phyloP scores from a whole-genome alignment of 2,888 invertebrate genomes.

The Aplocera efformata region DNA sequence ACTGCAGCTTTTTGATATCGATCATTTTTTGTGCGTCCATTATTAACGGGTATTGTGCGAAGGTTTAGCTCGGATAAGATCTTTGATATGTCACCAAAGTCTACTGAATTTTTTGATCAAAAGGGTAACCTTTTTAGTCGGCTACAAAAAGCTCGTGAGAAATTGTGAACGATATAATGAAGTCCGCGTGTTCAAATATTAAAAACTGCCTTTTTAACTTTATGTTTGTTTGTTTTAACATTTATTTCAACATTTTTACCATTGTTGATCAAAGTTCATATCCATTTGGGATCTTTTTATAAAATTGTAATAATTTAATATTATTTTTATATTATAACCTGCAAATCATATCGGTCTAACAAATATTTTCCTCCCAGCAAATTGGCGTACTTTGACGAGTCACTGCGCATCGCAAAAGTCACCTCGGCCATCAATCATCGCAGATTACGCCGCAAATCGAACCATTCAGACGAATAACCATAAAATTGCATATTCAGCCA shows the following conservation, averaged over 20 bases:
- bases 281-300: no score
- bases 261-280: no score
- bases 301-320: no score
- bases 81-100: slow-evolving; percentile 74
- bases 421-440: slow-evolving; percentile 57
- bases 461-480: slow-evolving; percentile 56
- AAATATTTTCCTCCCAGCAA: slow-evolving; percentile 36
- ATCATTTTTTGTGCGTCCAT: slow-evolving; percentile 74
- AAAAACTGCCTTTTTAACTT: slow-evolving; percentile 15
- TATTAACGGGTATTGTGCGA: slow-evolving; percentile 73
- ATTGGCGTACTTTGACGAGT: slow-evolving; percentile 50
- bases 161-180: slow-evolving; percentile 24
- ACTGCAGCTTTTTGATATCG: slow-evolving; percentile 70
- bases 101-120: slow-evolving; percentile 62
- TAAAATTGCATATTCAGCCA: slow-evolving; percentile 64
- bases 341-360: slow-evolving; percentile 23
- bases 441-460: slow-evolving; percentile 61
- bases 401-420: slow-evolving; percentile 52
- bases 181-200: slow-evolving; percentile 27
- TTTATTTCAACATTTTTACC: no score
- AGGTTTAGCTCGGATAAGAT: slow-evolving; percentile 75
- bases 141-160: slow-evolving; percentile 59
- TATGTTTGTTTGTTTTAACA: not conserved
- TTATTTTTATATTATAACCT: no score
- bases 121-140: slow-evolving; percentile 65